A percentile compares a stretch with the other conserved stretches of the same genome.
phyloP scores from a whole-genome alignment of 2,113 vertebrate species.

The Corythaixoides concolor region DNA sequence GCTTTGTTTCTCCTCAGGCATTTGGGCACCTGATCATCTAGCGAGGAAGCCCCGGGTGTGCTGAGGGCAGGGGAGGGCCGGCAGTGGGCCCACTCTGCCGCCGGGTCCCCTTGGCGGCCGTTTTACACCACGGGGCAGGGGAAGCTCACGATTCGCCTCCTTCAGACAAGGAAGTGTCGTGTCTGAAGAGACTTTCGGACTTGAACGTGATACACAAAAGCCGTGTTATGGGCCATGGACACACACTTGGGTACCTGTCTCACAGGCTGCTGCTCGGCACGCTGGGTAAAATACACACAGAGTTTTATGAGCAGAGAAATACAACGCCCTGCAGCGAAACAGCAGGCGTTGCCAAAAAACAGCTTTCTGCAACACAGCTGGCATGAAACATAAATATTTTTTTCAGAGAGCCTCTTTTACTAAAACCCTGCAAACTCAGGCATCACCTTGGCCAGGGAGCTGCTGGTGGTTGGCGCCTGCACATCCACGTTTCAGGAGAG shows the following conservation, averaged over 20 bases:
- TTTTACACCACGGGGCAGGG: neutral
- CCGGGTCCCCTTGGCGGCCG: neutral
- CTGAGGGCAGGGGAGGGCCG: neutral
- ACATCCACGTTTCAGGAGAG: fast-evolving
- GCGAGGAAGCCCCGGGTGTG: fast-evolving
- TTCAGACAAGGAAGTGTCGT: neutral
- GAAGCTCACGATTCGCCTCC: neutral
- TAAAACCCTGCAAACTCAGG: neutral
- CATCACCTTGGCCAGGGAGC: neutral
- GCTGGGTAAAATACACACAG: neutral
- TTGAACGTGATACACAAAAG: too few species aligned
- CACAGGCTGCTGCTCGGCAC: neutral
- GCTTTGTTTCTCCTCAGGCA: neutral
- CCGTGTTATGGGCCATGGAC: fast-evolving
- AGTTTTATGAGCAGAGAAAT: neutral
- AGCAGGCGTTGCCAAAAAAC: neutral
- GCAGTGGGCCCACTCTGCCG: neutral
- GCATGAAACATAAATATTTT: neutral
- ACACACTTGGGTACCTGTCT: neutral
- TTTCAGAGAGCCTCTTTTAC: neutral
- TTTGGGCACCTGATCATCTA: fast-evolving
- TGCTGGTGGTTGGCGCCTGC: fast-evolving
- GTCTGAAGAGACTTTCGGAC: neutral
- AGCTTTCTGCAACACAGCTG: neutral
- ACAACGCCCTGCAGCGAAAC: neutral